These are phyloP conservation scores for Toxotes jaculatrix DNA, from an alignment of 2,113 vertebrate genomes.

Conservation along the genomic window DNA sequence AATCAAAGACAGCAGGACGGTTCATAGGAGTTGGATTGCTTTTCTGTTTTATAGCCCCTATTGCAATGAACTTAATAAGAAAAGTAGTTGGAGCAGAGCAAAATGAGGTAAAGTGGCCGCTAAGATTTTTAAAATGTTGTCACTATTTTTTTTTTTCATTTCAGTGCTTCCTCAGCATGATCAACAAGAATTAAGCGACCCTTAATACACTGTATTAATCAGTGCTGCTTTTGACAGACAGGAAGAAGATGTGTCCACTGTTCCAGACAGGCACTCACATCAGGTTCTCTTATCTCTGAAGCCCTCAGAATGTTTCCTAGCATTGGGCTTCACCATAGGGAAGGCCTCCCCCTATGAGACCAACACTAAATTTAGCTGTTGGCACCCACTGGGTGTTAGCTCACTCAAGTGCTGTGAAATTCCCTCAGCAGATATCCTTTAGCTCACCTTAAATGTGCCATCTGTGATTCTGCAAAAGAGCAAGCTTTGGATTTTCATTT, in stretches of 20 bases:
- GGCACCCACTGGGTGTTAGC: slow-evolving; percentile 18
- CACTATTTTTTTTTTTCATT: not conserved
- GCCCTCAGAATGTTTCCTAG: not conserved
- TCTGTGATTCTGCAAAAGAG: not conserved
- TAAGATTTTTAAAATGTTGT: not conserved
- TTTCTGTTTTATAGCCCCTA: not conserved
- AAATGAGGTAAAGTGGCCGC: not conserved
- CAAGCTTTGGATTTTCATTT: not conserved
- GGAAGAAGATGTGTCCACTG: not conserved
- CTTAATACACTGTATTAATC: not conserved
- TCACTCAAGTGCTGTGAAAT: slow-evolving; percentile 20
- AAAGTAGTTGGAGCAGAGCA: not conserved
- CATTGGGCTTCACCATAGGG: slow-evolving; percentile 2
- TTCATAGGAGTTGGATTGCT: not conserved
- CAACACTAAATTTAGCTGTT: slow-evolving; percentile 13
- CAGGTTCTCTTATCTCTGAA: not conserved
- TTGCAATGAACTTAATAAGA: not conserved
- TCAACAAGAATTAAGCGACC: not conserved
- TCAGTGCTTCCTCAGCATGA: not conserved
- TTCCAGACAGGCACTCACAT: slow-evolving; percentile 5
- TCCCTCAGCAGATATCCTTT: slow-evolving; percentile 22
- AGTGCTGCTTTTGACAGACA: not conserved
- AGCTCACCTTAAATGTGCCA: slow-evolving; percentile 6
- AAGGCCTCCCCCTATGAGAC: not conserved
- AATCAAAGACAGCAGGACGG: slow-evolving; percentile 12